These are phyloP conservation scores for Sebastes cheni DNA, from an alignment of 2,797 vertebrate species.

Conservation along the genomic window DNA sequence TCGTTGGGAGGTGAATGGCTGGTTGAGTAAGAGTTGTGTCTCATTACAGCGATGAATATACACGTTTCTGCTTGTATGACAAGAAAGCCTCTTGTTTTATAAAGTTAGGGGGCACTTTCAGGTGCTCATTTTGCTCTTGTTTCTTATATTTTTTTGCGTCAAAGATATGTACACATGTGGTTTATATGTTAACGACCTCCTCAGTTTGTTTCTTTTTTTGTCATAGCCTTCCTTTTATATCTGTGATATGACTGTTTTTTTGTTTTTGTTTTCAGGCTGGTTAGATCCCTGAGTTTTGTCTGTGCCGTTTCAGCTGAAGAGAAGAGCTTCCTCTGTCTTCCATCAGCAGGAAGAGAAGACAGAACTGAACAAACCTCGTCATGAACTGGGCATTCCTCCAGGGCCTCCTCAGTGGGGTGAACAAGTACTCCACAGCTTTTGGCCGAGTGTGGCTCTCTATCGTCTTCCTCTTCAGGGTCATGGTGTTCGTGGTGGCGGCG, in stretches of 20 bases:
- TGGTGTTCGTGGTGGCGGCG: conserved; percentile 94
- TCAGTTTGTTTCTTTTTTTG: neutral
- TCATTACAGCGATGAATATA: neutral
- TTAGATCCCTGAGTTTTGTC: neutral
- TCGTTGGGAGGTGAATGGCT: neutral
- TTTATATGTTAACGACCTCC: neutral
- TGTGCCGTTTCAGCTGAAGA: conserved; percentile 12
- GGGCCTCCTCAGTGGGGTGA: conserved; percentile 90
- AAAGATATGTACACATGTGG: neutral
- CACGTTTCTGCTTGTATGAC: neutral
- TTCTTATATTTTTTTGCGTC: neutral
- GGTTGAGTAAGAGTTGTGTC: neutral
- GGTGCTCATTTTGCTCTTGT: neutral
- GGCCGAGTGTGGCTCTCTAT: conserved; percentile 95
- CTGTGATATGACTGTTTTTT: neutral
- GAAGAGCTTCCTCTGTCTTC: conserved; percentile 42
- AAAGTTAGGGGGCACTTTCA: neutral
- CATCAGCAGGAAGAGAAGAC: conserved; percentile 53
- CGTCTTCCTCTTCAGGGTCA: conserved; percentile 93
- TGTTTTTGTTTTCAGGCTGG: neutral
- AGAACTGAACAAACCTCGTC: conserved; percentile 38
- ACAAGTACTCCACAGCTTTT: conserved; percentile 95
- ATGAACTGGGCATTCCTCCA: conserved; percentile 97
- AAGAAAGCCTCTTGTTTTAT: accelerated
- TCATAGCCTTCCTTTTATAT: neutral